Conservation (phyloP, 2,888 invertebrate species). For the Chalcosyrphus nemorum region DNA sequence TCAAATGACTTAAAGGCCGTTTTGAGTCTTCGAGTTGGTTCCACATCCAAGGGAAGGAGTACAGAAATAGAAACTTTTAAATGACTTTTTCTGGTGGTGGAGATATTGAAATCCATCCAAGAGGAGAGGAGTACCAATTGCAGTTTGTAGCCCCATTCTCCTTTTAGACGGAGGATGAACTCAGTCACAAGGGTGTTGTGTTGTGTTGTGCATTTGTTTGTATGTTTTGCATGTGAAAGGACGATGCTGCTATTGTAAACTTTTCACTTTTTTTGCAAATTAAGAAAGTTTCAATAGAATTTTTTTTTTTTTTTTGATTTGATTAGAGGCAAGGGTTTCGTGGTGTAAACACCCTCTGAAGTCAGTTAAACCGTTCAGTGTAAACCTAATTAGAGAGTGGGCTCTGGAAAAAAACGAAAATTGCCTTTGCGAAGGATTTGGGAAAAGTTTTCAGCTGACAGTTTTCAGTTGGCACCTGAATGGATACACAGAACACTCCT, state of each 20-base stretch:
- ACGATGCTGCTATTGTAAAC: constrained; percentile 6
- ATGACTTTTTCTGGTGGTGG: constrained; percentile 59
- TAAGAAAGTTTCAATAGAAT: constrained; percentile 56
- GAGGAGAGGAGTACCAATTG: constrained; percentile 55
- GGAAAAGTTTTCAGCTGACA: too few species aligned
- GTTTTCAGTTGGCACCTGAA: too few species aligned
- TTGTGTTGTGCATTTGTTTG: constrained; percentile 49
- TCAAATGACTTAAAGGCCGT: constrained; percentile 68
- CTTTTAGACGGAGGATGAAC: constrained; percentile 9
- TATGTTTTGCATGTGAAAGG: constrained; percentile 28
- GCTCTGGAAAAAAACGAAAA: too few species aligned
- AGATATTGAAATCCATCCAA: constrained; percentile 63
- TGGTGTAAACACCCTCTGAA: neutral
- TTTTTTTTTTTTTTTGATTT: constrained; percentile 45
- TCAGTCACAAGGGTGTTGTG: neutral
- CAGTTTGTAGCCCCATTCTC: constrained; percentile 17
- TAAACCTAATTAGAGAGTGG: too few species aligned
- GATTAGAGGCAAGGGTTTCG: constrained; percentile 2
- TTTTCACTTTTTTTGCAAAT: constrained; percentile 33
- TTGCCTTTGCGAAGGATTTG: too few species aligned
- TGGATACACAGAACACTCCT: too few species aligned
- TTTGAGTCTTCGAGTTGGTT: too few species aligned
- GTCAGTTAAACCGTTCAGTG: too few species aligned
- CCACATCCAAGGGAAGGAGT: too few species aligned
- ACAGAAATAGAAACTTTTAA: constrained; percentile 71